Conservation (phyloP, 2,888 invertebrate genomes). For the Gymnosoma rotundatum region DNA sequence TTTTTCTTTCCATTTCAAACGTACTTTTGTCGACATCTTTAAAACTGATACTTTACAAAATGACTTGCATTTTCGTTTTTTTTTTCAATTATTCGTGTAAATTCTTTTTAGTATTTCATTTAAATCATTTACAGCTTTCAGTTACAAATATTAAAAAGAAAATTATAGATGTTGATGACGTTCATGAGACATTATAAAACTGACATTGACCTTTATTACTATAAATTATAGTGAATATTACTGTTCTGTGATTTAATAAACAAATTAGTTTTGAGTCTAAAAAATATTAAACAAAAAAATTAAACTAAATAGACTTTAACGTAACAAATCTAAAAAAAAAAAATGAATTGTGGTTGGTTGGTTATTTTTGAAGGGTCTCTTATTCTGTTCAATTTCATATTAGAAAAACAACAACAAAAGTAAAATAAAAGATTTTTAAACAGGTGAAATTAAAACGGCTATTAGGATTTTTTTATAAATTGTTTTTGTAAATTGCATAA, state of each 20-base stretch:
- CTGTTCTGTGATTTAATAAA: background rate
- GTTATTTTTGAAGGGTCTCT: background rate
- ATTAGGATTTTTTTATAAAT: background rate
- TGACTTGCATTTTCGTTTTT: constrained; percentile 38
- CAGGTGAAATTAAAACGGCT: constrained; percentile 10
- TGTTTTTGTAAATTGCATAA: background rate
- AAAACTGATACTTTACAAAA: background rate
- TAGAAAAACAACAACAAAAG: background rate
- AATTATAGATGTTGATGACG: constrained; percentile 24
- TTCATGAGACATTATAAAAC: constrained; percentile 37
- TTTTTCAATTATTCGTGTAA: constrained; percentile 9
- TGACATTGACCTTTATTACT: constrained; percentile 51
- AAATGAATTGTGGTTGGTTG: background rate
- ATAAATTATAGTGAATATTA: background rate
- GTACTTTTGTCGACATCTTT: background rate
- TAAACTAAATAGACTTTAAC: background rate
- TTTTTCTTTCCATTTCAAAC: background rate
- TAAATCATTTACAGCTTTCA: constrained; percentile 38
- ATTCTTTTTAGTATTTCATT: constrained; percentile 34
- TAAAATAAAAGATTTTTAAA: constrained; percentile 1
- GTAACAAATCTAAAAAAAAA: constrained; percentile 22
- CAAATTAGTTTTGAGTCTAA: constrained; percentile 17
- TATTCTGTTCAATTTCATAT: constrained; percentile 4
- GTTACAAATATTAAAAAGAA: constrained; percentile 2
- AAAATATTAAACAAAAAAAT: background rate